Evolutionary conservation across 2,113 vertebrate genomes (phyloP).

Genomic region (Ascaphus truei): DNA sequence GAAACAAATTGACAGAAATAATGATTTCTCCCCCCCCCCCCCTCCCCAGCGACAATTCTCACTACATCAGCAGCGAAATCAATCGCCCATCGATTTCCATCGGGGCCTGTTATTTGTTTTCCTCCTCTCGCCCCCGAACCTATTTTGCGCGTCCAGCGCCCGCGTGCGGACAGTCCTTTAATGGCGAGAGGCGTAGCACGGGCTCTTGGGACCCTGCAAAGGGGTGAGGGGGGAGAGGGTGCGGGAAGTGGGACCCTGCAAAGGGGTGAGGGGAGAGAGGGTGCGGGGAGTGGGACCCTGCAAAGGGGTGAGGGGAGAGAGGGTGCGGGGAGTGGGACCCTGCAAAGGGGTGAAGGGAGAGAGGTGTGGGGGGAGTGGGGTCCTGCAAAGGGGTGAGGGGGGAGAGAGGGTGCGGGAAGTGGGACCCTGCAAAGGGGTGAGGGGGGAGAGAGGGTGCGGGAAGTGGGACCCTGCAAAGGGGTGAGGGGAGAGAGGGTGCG

Average conservation of each 20-base stretch:
- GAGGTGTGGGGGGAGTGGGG: no score
- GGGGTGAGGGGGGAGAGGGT: background rate
- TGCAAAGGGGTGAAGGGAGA: no score
- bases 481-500: no score
- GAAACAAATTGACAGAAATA: background rate
- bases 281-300: background rate
- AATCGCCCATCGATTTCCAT: conserved; percentile 15
- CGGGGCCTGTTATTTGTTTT: conserved; percentile 7
- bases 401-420: no score
- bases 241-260: background rate
- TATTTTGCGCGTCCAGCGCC: background rate
- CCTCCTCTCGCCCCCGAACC: background rate
- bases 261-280: background rate
- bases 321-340: background rate
- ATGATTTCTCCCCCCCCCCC: background rate
- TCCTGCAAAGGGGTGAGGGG: no score
- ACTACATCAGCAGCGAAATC: conserved; percentile 12
- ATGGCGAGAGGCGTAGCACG: background rate
- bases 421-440: no score
- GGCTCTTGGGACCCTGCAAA: background rate
- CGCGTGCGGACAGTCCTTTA: background rate
- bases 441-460: no score
- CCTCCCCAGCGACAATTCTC: background rate
- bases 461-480: no score
- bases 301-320: background rate